phyloP scores from a whole-genome alignment of 2,888 invertebrate species.

The Iphiclides podalirius region DNA sequence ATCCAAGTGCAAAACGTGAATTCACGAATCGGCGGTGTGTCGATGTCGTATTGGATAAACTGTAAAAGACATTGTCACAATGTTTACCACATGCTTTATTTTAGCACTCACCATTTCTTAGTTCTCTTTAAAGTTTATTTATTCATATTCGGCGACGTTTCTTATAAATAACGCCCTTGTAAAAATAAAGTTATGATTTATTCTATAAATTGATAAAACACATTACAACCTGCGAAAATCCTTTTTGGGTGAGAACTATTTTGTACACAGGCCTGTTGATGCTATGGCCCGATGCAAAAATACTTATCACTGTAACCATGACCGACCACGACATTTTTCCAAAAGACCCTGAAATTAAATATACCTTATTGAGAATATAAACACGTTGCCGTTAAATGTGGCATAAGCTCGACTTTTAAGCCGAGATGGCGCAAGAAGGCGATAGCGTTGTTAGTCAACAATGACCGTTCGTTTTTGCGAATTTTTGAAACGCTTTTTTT shows the following conservation, averaged over 20 bases:
- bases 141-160: no score
- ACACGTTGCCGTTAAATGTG: neutral
- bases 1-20: slow-evolving; percentile 92
- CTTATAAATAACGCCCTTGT: no score
- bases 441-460: no score
- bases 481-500: no score
- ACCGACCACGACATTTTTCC: slow-evolving; percentile 28
- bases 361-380: neutral
- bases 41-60: slow-evolving; percentile 83
- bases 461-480: no score
- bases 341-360: neutral
- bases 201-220: no score
- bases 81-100: neutral
- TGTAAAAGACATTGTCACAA: slow-evolving; percentile 44
- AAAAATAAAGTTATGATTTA: no score
- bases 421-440: no score
- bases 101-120: neutral
- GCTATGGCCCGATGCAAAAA: slow-evolving; percentile 34
- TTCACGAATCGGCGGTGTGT: slow-evolving; percentile 87
- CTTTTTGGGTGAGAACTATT: slow-evolving; percentile 82
- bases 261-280: slow-evolving; percentile 78
- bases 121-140: no score
- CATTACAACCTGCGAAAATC: slow-evolving; percentile 86
- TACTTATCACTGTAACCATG: slow-evolving; percentile 36
- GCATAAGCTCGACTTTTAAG: no score